Conservation (phyloP, 2,797 vertebrate species). For the Acrossocheilus fasciatus region DNA sequence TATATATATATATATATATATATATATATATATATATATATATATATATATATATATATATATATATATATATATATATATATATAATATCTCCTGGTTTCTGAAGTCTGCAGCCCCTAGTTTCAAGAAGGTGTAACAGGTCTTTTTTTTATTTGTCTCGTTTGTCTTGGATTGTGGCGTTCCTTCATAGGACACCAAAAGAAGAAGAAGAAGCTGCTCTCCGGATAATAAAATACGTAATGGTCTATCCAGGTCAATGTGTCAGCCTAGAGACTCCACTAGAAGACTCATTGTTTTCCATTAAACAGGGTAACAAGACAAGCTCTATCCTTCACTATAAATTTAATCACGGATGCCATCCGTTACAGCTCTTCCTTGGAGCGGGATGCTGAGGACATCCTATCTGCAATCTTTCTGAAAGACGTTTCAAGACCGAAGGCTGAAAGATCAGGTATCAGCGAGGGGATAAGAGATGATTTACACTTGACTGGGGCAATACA, state of each 20-base stretch:
- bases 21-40: too few species aligned
- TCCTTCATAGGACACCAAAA: constrained; percentile 51
- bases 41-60: too few species aligned
- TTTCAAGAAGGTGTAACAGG: neutral
- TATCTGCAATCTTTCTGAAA: constrained; percentile 51
- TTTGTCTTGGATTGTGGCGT: constrained; percentile 30
- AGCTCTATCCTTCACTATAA: constrained; percentile 55
- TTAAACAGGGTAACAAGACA: constrained; percentile 63
- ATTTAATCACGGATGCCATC: constrained; percentile 56
- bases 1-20: too few species aligned
- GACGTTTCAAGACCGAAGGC: constrained; percentile 36
- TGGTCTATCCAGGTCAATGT: constrained; percentile 58
- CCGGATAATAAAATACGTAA: constrained; percentile 62
- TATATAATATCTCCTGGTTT: neutral
- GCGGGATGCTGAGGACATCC: constrained; percentile 44
- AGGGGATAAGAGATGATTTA: constrained; percentile 56
- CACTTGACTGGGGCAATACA: constrained; percentile 7
- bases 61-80: too few species aligned
- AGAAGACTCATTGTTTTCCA: constrained; percentile 65
- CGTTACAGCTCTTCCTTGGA: constrained; percentile 43
- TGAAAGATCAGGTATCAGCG: constrained; percentile 49
- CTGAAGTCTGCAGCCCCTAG: neutral
- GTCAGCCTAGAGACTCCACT: constrained; percentile 55
- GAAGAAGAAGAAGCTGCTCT: constrained; percentile 49
- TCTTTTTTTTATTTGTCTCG: constrained; percentile 2